Base-by-base conservation (phyloP, 2,888 invertebrate species). In the Corbicula japonica region DNA sequence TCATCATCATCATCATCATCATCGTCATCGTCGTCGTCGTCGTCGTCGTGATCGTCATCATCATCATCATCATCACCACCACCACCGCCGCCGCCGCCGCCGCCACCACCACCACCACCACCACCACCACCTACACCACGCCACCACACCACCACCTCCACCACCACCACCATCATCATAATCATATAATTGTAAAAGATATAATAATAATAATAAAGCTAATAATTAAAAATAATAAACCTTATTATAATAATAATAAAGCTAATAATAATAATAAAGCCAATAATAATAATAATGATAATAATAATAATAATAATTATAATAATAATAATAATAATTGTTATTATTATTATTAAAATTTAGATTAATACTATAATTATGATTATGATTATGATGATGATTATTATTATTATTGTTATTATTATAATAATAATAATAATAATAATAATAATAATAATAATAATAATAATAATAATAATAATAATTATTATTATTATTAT, bases 401-500 rank as follows among this genome's bases (percentile, higher is more conserved):
- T 23, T 48, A 48, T 23, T 48, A 48, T 23, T 48, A 48, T 23
- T 48, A 48, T 23, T 48, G 23, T 23, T 48, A 48, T 23, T 48
- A 48, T 23, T 48, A 48, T 23, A 12, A 41, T 15, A 12, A 41
- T 15, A 12, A 41, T 15, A 12, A 41, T 15, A 12, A 41, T 15
- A 12, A 41, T 15, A 12, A 41, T 15, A 12, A 41, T 15, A 12
- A 41, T 15, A 12, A 41, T 41, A 12, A 12, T 15, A 12, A 41
- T 41, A 12, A 41, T 41, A 12, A 41, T 41, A 12, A 41, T 15
- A 12, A 41, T 41, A 12, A 41, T 41, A 12, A 41, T 41, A 12
- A 41, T 41, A 12, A 41, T 41, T 41, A 41, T 41, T 41, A 41
- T 41, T 41, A 41, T 41, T 41, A 41, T 41, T 41, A 41, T 41